Conservation (phyloP, 2,888 invertebrate genomes). For the Crocallis elinguaria region DNA sequence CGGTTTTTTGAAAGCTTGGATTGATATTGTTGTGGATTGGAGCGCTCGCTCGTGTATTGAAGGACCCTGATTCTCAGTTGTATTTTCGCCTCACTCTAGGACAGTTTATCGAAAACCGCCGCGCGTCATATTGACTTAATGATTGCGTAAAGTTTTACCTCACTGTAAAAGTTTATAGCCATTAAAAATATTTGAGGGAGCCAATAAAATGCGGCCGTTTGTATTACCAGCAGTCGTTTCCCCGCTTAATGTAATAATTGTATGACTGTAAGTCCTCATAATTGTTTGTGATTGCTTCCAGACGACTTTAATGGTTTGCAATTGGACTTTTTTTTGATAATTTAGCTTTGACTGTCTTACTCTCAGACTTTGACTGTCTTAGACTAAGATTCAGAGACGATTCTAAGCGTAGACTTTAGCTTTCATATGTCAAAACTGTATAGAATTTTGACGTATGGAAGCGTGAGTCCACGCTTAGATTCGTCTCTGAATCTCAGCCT, state of each 20-base stretch:
- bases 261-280: background rate
- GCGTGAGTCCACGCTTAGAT: no score
- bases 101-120: background rate
- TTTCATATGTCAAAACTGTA: no score
- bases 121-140: background rate
- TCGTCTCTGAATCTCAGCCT: no score
- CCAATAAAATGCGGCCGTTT: constrained; percentile 2
- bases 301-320: background rate
- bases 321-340: no score
- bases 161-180: constrained; percentile 18
- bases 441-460: no score
- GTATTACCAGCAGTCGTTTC: background rate
- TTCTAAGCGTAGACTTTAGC: no score
- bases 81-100: no score
- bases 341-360: background rate
- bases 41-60: no score
- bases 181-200: constrained; percentile 12
- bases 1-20: no score
- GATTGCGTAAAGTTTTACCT: constrained; percentile 12
- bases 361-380: background rate
- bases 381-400: no score
- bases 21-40: no score
- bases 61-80: no score
- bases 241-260: background rate
- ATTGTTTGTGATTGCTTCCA: background rate